Conservation (phyloP, 2,888 invertebrate genomes). For the Parnassius mnemosyne region DNA sequence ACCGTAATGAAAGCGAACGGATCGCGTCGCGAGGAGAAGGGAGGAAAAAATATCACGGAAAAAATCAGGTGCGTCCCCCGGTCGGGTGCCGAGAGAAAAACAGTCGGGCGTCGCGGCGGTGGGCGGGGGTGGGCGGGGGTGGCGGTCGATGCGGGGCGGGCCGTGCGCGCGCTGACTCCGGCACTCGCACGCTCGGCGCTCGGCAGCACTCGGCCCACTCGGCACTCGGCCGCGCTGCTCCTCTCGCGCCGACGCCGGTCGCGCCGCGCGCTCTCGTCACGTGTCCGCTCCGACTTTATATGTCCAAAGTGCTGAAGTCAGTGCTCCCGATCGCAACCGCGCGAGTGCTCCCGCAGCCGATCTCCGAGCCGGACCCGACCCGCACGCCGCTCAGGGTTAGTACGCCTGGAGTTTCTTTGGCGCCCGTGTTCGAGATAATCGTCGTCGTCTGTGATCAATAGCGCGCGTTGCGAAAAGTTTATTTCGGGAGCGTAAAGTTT, state of each 20-base stretch:
- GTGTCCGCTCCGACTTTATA: slow-evolving; percentile 68
- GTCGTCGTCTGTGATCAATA: slow-evolving; percentile 52
- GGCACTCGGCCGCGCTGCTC: slow-evolving; percentile 69
- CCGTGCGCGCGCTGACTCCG: slow-evolving; percentile 65
- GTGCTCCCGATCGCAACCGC: slow-evolving; percentile 76
- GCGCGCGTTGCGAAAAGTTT: slow-evolving; percentile 65
- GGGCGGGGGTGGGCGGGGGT: slow-evolving; percentile 63
- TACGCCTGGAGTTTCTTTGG: slow-evolving; percentile 48
- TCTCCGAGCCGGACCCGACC: slow-evolving; percentile 71
- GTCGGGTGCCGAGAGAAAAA: slow-evolving; percentile 76
- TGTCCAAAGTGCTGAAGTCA: slow-evolving; percentile 78
- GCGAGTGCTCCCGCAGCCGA: slow-evolving; percentile 73
- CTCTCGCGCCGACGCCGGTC: slow-evolving; percentile 71
- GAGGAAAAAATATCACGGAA: slow-evolving; percentile 81
- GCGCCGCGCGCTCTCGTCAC: slow-evolving; percentile 65
- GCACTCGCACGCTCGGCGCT: slow-evolving; percentile 56
- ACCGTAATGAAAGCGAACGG: slow-evolving; percentile 81
- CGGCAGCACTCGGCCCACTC: slow-evolving; percentile 48
- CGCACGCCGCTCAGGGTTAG: slow-evolving; percentile 76
- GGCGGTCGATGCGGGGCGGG: slow-evolving; percentile 67
- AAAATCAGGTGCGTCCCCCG: slow-evolving; percentile 81
- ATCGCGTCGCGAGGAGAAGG: slow-evolving; percentile 79
- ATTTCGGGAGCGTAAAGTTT: slow-evolving; percentile 70
- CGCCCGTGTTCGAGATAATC: slow-evolving; percentile 42
- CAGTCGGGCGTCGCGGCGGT: slow-evolving; percentile 64